Conservation (phyloP, 2,113 vertebrate genomes). For the Hippotragus niger region DNA sequence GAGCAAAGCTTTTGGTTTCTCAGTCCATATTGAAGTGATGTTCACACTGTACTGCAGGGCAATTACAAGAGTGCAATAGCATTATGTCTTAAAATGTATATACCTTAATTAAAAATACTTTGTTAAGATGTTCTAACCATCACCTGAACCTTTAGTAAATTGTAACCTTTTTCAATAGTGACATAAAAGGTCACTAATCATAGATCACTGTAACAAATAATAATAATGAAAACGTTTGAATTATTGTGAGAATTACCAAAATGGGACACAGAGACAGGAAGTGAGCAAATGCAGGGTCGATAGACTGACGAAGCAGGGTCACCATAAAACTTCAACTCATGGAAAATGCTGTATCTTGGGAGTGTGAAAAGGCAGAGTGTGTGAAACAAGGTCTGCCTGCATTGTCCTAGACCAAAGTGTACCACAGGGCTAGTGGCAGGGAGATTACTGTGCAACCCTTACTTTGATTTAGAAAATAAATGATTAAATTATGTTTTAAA, state of each 20-base stretch:
- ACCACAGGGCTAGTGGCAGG: neutral
- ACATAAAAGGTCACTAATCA: neutral
- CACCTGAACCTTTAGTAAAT: neutral
- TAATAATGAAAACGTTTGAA: neutral
- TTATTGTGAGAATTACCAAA: neutral
- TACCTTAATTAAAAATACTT: neutral
- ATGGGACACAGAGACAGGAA: neutral
- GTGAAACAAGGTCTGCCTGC: neutral
- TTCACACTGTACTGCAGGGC: neutral
- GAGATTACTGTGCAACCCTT: neutral
- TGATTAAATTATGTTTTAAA: neutral
- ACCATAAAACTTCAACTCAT: neutral
- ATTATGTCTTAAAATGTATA: neutral
- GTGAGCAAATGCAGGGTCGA: neutral
- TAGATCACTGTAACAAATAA: neutral
- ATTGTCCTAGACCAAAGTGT: neutral
- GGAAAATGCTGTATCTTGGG: neutral
- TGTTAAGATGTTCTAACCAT: neutral
- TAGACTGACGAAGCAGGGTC: neutral
- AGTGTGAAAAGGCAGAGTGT: neutral
- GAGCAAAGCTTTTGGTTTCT: neutral
- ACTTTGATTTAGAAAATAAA: neutral
- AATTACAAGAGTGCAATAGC: neutral
- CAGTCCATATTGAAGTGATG: neutral
- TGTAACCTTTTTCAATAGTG: neutral